Evolutionary conservation across 1,140 invertebrate genomes (phyloP).

Genomic region (Bombus huntii): DNA sequence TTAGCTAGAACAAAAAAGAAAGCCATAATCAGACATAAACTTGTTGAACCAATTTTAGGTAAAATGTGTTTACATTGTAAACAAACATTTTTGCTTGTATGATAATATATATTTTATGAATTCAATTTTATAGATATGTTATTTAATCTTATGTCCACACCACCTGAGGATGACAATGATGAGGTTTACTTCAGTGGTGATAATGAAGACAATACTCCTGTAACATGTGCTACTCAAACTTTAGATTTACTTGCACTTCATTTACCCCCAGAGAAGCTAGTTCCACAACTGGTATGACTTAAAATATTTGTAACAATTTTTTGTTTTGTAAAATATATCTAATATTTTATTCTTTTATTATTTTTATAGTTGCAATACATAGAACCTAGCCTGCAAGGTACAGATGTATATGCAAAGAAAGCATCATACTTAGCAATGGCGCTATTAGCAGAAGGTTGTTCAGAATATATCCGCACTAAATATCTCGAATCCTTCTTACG

Average conservation of each 20-base stretch:
- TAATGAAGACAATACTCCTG: conserved; percentile 84
- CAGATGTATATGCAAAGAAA: conserved; percentile 85
- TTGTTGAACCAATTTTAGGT: conserved; percentile 88
- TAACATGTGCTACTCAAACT: conserved; percentile 88
- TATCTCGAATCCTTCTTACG: conserved; percentile 88
- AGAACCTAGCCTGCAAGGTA: conserved; percentile 85
- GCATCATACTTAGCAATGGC: conserved; percentile 89
- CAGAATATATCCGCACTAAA: conserved; percentile 89
- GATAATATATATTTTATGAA: neutral
- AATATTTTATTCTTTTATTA: conserved; percentile 14
- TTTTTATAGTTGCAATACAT: conserved; percentile 83
- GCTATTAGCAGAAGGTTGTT: conserved; percentile 91
- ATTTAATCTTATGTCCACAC: conserved; percentile 87
- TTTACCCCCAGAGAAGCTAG: conserved; percentile 90
- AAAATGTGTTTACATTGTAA: conserved; percentile 22
- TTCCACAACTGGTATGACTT: conserved; percentile 86
- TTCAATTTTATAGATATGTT: conserved; percentile 81
- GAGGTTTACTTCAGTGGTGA: conserved; percentile 86
- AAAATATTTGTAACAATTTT: neutral
- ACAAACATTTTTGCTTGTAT: neutral
- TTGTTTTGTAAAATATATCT: neutral
- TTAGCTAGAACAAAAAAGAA: conserved; percentile 88
- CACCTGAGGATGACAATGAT: conserved; percentile 84
- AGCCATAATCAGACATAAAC: conserved; percentile 88
- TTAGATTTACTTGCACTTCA: conserved; percentile 90